These are phyloP conservation scores for Parapristionchus giblindavisi DNA, from an alignment of 2,888 invertebrate genomes.

Conservation along the genomic window DNA sequence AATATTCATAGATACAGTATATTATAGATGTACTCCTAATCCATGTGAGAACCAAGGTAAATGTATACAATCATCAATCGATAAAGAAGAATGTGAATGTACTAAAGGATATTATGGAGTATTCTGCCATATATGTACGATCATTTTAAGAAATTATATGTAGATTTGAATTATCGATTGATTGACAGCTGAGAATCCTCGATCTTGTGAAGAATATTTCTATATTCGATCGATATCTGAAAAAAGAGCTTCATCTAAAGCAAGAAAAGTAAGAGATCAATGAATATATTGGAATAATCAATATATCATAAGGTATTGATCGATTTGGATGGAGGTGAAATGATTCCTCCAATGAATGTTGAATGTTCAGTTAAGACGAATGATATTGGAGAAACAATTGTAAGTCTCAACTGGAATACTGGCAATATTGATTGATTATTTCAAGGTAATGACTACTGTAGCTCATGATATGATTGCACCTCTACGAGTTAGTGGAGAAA, in stretches of 20 bases:
- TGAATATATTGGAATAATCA: neutral
- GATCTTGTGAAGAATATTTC: constrained; percentile 66
- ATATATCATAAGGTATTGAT: constrained; percentile 49
- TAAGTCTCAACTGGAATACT: neutral
- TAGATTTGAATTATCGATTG: neutral
- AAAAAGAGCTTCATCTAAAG: constrained; percentile 23
- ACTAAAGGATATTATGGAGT: constrained; percentile 57
- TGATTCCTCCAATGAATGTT: constrained; percentile 58
- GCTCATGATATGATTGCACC: constrained; percentile 53
- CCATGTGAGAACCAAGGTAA: constrained; percentile 63
- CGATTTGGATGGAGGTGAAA: constrained; percentile 67
- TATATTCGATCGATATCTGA: constrained; percentile 39
- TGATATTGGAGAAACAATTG: constrained; percentile 30
- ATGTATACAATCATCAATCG: constrained; percentile 58
- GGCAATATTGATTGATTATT: neutral
- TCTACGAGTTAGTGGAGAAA: constrained; percentile 61
- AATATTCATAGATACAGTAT: neutral
- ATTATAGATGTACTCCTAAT: constrained; percentile 58
- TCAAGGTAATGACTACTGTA: constrained; percentile 48
- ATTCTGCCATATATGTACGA: constrained; percentile 64
- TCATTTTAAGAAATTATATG: neutral
- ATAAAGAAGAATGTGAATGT: constrained; percentile 59
- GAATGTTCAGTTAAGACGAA: constrained; percentile 49
- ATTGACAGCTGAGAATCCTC: constrained; percentile 57
- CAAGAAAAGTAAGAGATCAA: neutral